Conservation (phyloP, 2,888 invertebrate species). For the Tortrix viridana region DNA sequence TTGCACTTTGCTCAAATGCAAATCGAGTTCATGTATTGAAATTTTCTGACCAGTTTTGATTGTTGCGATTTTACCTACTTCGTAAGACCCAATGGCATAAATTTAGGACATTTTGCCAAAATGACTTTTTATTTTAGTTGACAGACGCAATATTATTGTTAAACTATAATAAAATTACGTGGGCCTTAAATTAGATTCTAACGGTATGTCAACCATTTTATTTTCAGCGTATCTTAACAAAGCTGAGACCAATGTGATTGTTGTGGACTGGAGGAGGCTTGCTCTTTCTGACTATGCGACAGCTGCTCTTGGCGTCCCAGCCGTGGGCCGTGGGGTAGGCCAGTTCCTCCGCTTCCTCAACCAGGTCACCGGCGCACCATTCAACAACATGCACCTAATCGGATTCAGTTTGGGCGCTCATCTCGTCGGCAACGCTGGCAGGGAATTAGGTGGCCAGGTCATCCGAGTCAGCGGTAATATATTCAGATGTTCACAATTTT, state of each 20-base stretch:
- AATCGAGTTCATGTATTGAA: no score
- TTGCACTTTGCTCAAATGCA: no score
- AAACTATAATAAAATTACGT: no score
- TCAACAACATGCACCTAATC: constrained; percentile 45
- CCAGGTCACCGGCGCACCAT: constrained; percentile 46
- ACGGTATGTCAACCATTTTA: neutral
- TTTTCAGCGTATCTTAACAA: constrained; percentile 51
- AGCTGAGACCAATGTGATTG: constrained; percentile 56
- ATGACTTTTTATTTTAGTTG: no score
- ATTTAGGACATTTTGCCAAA: no score
- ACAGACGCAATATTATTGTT: no score
- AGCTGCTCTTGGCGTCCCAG: constrained; percentile 54
- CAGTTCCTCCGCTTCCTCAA: constrained; percentile 54
- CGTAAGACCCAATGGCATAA: no score
- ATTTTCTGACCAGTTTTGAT: no score
- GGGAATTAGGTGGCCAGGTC: constrained; percentile 47
- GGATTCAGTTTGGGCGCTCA: constrained; percentile 46
- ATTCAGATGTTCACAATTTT: no score
- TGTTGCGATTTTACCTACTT: no score
- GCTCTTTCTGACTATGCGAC: constrained; percentile 54
- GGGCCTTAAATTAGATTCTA: no score
- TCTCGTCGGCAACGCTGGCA: constrained; percentile 44
- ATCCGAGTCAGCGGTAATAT: constrained; percentile 56
- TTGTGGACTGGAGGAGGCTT: constrained; percentile 59
- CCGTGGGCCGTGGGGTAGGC: constrained; percentile 56